Percentiles rank a stretch among this genome's conserved stretches.
Conservation (phyloP, 2,888 invertebrate genomes). For the Metacarcinus magister region DNA sequence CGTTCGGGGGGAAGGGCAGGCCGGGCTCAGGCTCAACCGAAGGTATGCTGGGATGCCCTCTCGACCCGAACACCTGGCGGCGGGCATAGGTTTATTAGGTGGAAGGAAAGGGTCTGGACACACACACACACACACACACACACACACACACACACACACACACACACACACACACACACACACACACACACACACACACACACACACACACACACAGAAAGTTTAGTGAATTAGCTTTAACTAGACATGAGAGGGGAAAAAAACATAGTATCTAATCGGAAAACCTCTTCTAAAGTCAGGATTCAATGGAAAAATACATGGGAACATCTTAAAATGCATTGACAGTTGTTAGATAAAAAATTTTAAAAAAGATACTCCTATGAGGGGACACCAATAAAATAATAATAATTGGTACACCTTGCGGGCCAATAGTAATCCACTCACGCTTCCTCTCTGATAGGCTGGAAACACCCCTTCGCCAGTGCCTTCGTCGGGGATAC, state of each 20-base stretch:
- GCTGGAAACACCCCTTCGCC: neutral
- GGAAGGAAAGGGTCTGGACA: neutral
- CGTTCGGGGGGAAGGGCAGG: slow-evolving; percentile 46
- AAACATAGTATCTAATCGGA: too few relatives aligned
- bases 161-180: slow-evolving; percentile 55
- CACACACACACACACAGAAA: neutral
- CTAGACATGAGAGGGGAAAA: neutral
- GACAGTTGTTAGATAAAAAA: too few relatives aligned
- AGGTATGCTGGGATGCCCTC: slow-evolving; percentile 59
- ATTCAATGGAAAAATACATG: too few relatives aligned
- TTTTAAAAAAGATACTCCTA: too few relatives aligned
- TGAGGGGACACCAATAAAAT: too few relatives aligned
- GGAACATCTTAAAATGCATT: too few relatives aligned
- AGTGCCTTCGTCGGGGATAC: neutral
- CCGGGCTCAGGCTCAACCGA: slow-evolving; percentile 73
- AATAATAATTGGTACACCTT: too few relatives aligned
- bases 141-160: slow-evolving; percentile 37
- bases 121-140: slow-evolving; percentile 50
- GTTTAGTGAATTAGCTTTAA: neutral
- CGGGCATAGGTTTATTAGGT: neutral
- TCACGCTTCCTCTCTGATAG: neutral
- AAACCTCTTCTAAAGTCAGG: too few relatives aligned
- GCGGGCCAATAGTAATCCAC: neutral
- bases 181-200: slow-evolving; percentile 52
- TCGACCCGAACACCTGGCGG: slow-evolving; percentile 65